These are phyloP conservation scores for Astur gentilis DNA, from an alignment of 2,113 vertebrate genomes.

Conservation along the genomic window DNA sequence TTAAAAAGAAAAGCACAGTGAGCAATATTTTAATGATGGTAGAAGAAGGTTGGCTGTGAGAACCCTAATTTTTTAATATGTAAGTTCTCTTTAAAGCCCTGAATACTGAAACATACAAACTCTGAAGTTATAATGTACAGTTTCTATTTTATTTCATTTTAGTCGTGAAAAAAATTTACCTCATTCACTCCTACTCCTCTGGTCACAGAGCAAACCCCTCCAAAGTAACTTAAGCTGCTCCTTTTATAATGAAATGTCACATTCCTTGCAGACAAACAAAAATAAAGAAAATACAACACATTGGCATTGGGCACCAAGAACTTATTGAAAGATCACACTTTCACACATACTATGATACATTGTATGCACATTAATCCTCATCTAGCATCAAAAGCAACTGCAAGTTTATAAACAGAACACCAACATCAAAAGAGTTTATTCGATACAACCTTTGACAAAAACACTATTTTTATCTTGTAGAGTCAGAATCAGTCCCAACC, in stretches of 20 bases:
- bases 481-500: neutral
- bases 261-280: constrained; percentile 75
- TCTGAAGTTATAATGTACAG: neutral
- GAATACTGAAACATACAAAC: neutral
- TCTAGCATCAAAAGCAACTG: neutral
- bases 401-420: neutral
- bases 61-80: neutral
- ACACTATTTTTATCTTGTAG: neutral
- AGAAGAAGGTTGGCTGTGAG: neutral
- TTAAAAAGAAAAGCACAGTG: neutral
- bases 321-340: neutral
- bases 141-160: neutral
- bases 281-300: neutral
- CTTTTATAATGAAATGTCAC: constrained; percentile 93
- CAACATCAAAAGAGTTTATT: neutral
- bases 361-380: neutral
- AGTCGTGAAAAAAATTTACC: constrained; percentile 71
- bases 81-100: neutral
- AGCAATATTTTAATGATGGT: neutral
- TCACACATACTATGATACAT: neutral
- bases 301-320: neutral
- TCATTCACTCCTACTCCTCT: constrained; percentile 96
- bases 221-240: constrained; percentile 92
- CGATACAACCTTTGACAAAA: neutral
- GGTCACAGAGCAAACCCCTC: constrained; percentile 88